Conservation (phyloP, 2,113 vertebrate species). For the Thomomys bottae region DNA sequence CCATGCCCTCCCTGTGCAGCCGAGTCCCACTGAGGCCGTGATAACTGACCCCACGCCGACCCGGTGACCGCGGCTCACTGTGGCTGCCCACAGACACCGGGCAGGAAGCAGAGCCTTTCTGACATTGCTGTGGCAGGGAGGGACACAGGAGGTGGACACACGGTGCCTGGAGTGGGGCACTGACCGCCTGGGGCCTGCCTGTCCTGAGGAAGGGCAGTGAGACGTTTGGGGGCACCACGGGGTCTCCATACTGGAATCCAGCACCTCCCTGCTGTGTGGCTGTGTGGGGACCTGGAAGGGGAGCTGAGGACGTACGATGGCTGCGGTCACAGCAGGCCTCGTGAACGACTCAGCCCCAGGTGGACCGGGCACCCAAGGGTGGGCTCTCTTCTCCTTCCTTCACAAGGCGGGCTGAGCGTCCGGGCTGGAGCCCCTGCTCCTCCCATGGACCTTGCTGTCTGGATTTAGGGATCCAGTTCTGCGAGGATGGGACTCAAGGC, state of each 20-base stretch:
- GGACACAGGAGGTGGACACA: background rate
- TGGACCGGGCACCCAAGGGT: no score
- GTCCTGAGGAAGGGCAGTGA: no score
- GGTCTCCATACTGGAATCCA: no score
- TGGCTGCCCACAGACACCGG: background rate
- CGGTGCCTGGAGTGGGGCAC: accelerated
- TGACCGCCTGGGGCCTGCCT: accelerated
- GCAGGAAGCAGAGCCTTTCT: background rate
- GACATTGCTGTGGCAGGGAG: background rate
- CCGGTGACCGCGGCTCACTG: no score
- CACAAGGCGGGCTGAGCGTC: accelerated
- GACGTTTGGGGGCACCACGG: background rate
- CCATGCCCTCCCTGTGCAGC: background rate
- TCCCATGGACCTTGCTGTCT: background rate
- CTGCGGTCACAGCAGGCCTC: no score
- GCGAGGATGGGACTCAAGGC: accelerated
- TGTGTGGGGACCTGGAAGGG: no score
- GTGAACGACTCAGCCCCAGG: no score
- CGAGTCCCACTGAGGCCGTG: background rate
- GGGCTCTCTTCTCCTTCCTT: background rate
- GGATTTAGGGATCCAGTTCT: accelerated
- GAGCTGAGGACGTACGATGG: no score
- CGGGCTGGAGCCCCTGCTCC: accelerated
- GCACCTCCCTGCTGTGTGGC: background rate
- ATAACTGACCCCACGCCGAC: slow-evolving; percentile 64